phyloP scores from a whole-genome alignment of 1,140 invertebrate species.

The Tribolium madens region DNA sequence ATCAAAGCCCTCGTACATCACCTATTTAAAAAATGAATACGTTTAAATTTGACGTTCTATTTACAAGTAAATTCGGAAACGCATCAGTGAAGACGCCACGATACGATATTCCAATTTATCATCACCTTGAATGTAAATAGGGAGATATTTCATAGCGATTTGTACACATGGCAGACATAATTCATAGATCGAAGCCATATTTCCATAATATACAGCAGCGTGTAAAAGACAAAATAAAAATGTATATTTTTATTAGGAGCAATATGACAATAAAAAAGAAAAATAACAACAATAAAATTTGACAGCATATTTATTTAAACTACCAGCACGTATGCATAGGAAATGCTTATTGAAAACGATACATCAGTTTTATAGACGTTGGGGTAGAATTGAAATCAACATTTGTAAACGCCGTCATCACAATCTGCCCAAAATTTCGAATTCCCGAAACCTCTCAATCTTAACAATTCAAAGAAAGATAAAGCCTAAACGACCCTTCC shows the following conservation, averaged over 20 bases:
- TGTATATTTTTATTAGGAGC: slow-evolving; percentile 45
- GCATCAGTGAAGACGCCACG: slow-evolving; percentile 1
- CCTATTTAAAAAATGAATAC: slow-evolving; percentile 29
- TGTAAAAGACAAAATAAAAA: slow-evolving; percentile 45
- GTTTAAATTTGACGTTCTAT: slow-evolving; percentile 16
- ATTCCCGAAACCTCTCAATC: background rate
- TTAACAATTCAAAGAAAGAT: slow-evolving; percentile 7
- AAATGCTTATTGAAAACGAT: slow-evolving; percentile 58
- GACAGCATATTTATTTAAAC: slow-evolving; percentile 57
- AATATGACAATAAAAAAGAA: slow-evolving; percentile 55
- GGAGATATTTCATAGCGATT: slow-evolving; percentile 36
- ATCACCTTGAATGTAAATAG: slow-evolving; percentile 37
- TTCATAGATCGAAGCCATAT: slow-evolving; percentile 42
- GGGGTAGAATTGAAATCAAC: slow-evolving; percentile 10
- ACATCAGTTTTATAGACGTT: slow-evolving; percentile 55
- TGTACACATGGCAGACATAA: slow-evolving; percentile 38
- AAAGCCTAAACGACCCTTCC: background rate
- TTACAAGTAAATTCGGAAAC: slow-evolving; percentile 33
- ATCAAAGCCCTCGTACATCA: background rate
- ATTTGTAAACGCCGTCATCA: slow-evolving; percentile 38
- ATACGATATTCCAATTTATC: slow-evolving; percentile 37
- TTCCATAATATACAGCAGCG: slow-evolving; percentile 45
- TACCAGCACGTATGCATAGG: slow-evolving; percentile 52
- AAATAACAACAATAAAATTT: slow-evolving; percentile 58
- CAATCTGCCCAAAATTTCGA: slow-evolving; percentile 20